Evolutionary conservation across 35 echinoderm and acorn worm genomes (phyloP).

Genomic region (Acanthaster planci): DNA sequence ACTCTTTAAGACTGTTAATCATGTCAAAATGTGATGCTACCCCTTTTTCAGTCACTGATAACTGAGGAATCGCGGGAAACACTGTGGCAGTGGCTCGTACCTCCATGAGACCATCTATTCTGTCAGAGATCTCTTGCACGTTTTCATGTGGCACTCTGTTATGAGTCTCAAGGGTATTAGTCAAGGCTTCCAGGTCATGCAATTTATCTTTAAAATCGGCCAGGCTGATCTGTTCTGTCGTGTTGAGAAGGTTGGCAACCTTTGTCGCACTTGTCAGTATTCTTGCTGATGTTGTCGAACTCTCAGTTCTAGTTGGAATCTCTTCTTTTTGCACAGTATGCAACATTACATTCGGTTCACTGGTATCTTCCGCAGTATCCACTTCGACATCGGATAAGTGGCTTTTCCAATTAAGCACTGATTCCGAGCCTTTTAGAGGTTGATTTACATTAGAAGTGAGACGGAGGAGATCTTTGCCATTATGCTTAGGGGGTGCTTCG

Average conservation of each 20-base stretch:
- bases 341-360: background rate
- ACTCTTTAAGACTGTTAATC: background rate
- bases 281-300: no score
- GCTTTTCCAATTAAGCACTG: background rate
- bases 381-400: background rate
- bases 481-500: background rate
- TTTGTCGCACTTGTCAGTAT: no score
- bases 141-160: background rate
- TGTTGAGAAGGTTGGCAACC: background rate
- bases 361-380: background rate
- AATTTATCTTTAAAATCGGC: background rate
- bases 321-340: background rate
- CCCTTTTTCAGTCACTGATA: background rate
- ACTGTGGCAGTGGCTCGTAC: background rate
- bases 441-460: background rate
- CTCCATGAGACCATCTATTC: background rate
- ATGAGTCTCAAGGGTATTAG: background rate
- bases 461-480: background rate
- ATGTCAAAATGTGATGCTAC: background rate
- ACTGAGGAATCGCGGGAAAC: background rate
- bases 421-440: background rate
- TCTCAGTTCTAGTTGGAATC: background rate
- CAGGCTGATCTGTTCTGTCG: background rate
- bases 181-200: background rate
- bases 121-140: background rate